These are phyloP conservation scores for Varanus komodoensis DNA, from an alignment of 2,113 vertebrate genomes.

Conservation along the genomic window DNA sequence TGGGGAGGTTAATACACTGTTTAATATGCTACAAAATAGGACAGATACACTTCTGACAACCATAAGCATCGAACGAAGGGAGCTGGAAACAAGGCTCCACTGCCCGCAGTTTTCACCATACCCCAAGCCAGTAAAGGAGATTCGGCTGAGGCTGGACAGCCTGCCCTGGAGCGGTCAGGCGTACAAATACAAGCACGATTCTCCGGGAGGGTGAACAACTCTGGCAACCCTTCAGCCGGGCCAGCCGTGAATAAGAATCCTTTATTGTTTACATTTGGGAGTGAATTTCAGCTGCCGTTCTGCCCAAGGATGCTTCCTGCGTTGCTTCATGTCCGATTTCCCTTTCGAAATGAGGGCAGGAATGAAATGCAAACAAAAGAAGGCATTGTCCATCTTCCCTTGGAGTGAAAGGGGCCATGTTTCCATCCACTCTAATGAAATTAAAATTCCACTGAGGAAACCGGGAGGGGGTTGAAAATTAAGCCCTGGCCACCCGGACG, in stretches of 20 bases:
- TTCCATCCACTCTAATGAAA: neutral
- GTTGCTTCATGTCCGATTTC: neutral
- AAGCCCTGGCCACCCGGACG: no score
- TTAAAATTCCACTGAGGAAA: constrained; percentile 9
- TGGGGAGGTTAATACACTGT: no score
- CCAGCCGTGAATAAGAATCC: neutral
- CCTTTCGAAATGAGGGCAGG: neutral
- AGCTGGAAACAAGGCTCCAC: no score
- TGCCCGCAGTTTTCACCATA: neutral
- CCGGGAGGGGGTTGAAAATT: neutral
- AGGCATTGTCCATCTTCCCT: neutral
- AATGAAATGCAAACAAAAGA: neutral
- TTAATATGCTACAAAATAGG: no score
- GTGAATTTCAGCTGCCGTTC: neutral
- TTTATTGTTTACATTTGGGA: neutral
- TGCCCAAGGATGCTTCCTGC: neutral
- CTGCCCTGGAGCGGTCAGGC: neutral
- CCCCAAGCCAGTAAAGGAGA: neutral
- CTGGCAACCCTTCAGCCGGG: neutral
- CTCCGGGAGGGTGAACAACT: no score
- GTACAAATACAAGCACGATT: neutral
- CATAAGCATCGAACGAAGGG: no score
- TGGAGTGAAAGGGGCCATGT: neutral
- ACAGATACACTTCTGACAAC: no score
- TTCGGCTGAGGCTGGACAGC: neutral